Percentiles rank a stretch among this genome's conserved stretches.
Conservation (phyloP, 2,113 vertebrate species). For the Craseonycteris thonglongyai region DNA sequence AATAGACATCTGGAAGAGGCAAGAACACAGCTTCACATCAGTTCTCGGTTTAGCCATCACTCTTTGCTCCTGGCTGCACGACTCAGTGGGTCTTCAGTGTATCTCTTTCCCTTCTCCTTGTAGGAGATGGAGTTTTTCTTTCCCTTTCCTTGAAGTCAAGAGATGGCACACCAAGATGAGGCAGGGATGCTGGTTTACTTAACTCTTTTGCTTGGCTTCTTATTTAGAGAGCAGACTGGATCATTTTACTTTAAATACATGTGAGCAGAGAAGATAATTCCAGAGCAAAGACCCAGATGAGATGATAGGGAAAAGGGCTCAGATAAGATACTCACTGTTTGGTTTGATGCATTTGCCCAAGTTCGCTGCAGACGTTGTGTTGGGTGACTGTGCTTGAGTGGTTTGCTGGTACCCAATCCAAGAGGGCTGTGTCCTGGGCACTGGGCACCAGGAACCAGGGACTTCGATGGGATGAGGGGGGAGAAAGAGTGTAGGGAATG, state of each 20-base stretch:
- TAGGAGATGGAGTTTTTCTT: background rate
- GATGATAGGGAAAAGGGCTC: background rate
- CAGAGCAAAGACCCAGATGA: background rate
- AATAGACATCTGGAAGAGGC: background rate
- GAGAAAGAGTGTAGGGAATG: background rate
- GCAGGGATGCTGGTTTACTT: background rate
- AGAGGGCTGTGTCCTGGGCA: no score
- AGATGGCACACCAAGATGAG: background rate
- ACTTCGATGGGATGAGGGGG: rapidly evolving
- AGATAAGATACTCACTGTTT: background rate
- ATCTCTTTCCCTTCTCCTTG: background rate
- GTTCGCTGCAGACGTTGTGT: background rate
- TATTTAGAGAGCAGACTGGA: background rate
- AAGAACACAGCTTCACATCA: background rate
- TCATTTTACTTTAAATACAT: background rate
- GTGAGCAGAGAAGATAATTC: background rate
- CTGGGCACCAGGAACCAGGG: background rate
- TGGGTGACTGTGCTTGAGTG: background rate
- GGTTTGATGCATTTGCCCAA: background rate
- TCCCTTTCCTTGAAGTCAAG: background rate
- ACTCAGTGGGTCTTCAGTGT: background rate
- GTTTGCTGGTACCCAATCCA: background rate
- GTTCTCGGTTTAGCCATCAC: background rate
- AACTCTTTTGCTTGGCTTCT: background rate
- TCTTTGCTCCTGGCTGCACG: background rate